Evolutionary conservation across 2,888 invertebrate genomes (phyloP), one percentile per base, ranked within the genome.

Genomic region (Plagiodera versicolora): DNA sequence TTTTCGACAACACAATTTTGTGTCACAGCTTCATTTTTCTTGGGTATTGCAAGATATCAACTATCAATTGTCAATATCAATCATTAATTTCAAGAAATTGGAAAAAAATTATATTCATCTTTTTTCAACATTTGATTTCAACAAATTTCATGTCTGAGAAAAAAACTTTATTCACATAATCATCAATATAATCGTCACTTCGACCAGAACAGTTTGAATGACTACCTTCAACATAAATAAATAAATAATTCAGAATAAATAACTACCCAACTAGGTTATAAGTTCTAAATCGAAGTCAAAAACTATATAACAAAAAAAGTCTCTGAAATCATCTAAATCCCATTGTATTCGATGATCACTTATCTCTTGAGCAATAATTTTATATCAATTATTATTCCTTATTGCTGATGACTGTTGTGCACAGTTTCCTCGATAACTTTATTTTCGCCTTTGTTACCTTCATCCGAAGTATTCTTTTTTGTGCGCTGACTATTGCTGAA

Each of bases 401-500:
- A 14, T 49, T 30, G 17, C 52, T 54, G 63, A 57, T 61, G 55
- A 11, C 56, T 58, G 56, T 60, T 56, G 10, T 54, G 53, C 35
- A 48, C 58, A 54, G 48, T 50, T 54, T 61, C 45, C 50, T 63
- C 56, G 30, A 55, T 53, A 11, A 55, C 19, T 39, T 62, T 58
- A 24, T 60, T 58, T 45, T 64, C 51, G 5, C 54, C 53, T 16
- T 19, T 58, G 52, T 59, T 65, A 2, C 60, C 61, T 47, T 67
- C 60, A 16, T 45, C 50, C 67, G 65, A 35, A 60, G 63, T 18
- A 32, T 66, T 67, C 35, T 68, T 67, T 17, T 66, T 67, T 32
- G 61, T 56, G 19, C 64, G 59, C 17, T 69, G 61, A 58, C 75
- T 75, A 63, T 76, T 78, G 59, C 71, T 77, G 68, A 86, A 87